These are phyloP conservation scores for Callimorpha dominula DNA, from an alignment of 2,888 invertebrate genomes.

Conservation along the genomic window DNA sequence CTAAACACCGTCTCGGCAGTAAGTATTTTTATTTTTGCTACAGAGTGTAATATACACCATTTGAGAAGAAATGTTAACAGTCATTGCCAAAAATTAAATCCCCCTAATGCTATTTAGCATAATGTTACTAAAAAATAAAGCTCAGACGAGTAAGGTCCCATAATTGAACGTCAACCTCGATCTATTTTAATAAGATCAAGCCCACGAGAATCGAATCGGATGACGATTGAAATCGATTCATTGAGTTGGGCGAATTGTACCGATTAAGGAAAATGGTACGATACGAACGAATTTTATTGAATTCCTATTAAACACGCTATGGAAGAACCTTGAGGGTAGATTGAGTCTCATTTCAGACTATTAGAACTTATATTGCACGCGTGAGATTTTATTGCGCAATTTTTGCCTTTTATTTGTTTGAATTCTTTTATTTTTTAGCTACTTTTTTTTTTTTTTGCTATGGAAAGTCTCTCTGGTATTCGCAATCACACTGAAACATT, in stretches of 20 bases:
- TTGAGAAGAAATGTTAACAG: not conserved
- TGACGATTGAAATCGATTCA: constrained; percentile 44
- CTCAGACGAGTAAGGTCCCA: constrained; percentile 20
- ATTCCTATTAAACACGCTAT: constrained; percentile 49
- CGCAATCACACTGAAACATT: no score
- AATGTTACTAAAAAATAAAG: constrained; percentile 21
- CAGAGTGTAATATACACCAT: not conserved
- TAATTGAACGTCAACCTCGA: constrained; percentile 41
- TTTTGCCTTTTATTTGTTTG: constrained; percentile 1
- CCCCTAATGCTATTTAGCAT: constrained; percentile 13
- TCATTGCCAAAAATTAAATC: not conserved
- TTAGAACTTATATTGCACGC: constrained; percentile 21
- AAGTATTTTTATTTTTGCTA: not conserved
- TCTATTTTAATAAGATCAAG: constrained; percentile 43
- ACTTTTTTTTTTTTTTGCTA: not conserved
- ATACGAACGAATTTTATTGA: constrained; percentile 43
- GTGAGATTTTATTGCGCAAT: constrained; percentile 8
- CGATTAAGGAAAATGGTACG: constrained; percentile 48
- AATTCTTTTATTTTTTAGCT: not conserved
- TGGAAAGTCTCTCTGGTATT: not conserved
- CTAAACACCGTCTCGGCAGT: not conserved
- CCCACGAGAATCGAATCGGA: constrained; percentile 39
- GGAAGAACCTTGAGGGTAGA: constrained; percentile 24
- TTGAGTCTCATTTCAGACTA: constrained; percentile 23
- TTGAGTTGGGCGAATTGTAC: constrained; percentile 42